phyloP scores from a whole-genome alignment of 1,140 invertebrate genomes.

The Caenorhabditis briggsae region DNA sequence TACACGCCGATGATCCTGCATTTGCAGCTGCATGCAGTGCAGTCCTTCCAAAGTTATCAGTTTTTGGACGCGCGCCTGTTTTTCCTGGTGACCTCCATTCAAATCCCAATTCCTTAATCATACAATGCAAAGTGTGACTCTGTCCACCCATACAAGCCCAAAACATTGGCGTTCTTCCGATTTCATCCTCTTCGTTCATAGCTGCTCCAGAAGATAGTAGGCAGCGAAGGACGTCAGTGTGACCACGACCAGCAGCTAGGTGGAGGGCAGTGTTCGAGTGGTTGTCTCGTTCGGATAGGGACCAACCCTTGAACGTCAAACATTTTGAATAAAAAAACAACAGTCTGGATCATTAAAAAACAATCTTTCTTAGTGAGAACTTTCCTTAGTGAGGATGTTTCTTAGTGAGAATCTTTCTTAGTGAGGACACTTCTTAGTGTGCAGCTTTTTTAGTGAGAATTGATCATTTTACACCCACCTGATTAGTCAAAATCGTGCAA shows the following conservation, averaged over 20 bases:
- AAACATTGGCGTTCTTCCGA: conserved; percentile 60
- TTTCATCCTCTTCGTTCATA: conserved; percentile 55
- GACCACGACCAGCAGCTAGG: conserved; percentile 58
- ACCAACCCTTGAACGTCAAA: conserved; percentile 27
- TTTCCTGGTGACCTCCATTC: conserved; percentile 48
- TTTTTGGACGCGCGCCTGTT: neutral
- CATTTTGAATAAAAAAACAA: neutral
- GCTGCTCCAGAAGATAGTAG: conserved; percentile 53
- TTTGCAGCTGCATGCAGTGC: conserved; percentile 61
- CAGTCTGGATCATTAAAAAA: too few relatives aligned
- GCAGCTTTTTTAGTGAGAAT: neutral
- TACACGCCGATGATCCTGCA: conserved; percentile 56
- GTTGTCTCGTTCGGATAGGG: conserved; percentile 53
- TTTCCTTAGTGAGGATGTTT: too few relatives aligned
- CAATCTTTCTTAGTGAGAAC: too few relatives aligned
- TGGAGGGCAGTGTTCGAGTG: conserved; percentile 58
- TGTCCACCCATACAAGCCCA: conserved; percentile 62
- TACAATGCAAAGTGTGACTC: conserved; percentile 55
- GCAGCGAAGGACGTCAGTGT: conserved; percentile 49
- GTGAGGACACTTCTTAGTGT: too few relatives aligned
- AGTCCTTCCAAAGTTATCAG: conserved; percentile 53
- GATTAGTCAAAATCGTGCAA: conserved; percentile 56
- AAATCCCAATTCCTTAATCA: conserved; percentile 64
- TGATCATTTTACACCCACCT: conserved; percentile 48
- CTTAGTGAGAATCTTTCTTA: too few relatives aligned